Evolutionary conservation across 1,140 invertebrate genomes (phyloP), one percentile per base, ranked within the genome.

Genomic region (Rhizoglyphus robini): DNA sequence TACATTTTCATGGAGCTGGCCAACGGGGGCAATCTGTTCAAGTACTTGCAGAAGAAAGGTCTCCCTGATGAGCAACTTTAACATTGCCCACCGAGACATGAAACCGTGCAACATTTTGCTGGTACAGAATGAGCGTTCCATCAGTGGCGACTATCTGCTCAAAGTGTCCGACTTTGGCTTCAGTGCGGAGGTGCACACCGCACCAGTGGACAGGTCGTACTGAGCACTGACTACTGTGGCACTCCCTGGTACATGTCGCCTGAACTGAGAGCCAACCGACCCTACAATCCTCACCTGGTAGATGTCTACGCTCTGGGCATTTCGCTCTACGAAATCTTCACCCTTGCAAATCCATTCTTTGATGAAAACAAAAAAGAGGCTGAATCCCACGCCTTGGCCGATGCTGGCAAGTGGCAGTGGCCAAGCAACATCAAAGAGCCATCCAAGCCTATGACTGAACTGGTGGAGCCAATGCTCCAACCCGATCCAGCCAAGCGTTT

Each of bases 241-340:
- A 90, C 88, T 3, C 88, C 88, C 0, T 78, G 93, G 1, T 94
- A 94, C 74, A 95, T 94, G 90, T 90, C 90, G 20, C 90, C 91
- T 0, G 90, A 95, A 76, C 89, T 94, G 71, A 76, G 92, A 25
- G 76, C 84, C 36, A 76, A 81, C 54, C 78, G 81, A 65, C 75
- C 71, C 18, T 90, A 90, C 73, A 87, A 89, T 74, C 85, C 86
- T 30, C 63, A 62, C 11, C 79, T 84, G 46, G 88, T 87, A 11
- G 88, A 92, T 77, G 76, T 91, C 0, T 91, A 88, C 88, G 90
- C 87, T 63, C 83, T 89, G 13, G 88, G 88, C 23, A 84, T 93
- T 0, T 92, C 94, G 51, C 81, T 91, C 70, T 94, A 89, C 76
- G 79, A 79, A 69, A 78, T 77, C 70, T 67, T 79, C 46, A 78